Base-by-base conservation (phyloP, 2,888 invertebrate genomes). In the Ceraclea dissimilis region DNA sequence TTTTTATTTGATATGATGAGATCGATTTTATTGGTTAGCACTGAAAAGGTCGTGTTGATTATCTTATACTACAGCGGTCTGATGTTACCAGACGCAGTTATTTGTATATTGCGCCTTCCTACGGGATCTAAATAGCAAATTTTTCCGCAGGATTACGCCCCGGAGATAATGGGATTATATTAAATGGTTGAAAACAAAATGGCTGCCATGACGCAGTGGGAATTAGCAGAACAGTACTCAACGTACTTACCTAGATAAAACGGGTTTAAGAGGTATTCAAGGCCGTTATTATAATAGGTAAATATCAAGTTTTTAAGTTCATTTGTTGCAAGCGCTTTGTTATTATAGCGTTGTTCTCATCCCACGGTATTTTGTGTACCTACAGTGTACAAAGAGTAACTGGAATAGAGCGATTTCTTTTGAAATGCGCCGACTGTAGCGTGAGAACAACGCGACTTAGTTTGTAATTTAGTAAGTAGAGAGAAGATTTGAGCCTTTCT, bases 11-110 rank as follows among this genome's bases (percentile, higher is more conserved):
- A n/a, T n/a, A 56, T 56, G 56, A 57, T 53, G 53, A 57, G 39
- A 49, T 44, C 33, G 17, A 21, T 49, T 39, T 46, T 76, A 61
- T 71, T 66, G 17, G 69, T 61, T 57, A 59, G 59, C 52, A 53
- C 59, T 59, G 59, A 59, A 59, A 43, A n/a, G 46, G 13, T 21
- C 39, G 43, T 59, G 59, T 59, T 52, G 59, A 59, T 22, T 49
- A 26, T 26, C 44, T 39, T 44, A 51, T 56, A 59, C 59, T 59
- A 59, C 59, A 59, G 59, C 59, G 59, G 59, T 56, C 59, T 59
- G 59, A 59, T n/a, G 34, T 8, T 17, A 20, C n/a, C 2, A 10
- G 10, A 17, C n/a, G 13, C n/a, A 13, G n/a, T 20, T 19, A 33
- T 2, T 17, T 2, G 34, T 1, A 2, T 20, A 5, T 13, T 11